Base-by-base conservation (phyloP, 2,113 vertebrate genomes). In the Apus apus region DNA sequence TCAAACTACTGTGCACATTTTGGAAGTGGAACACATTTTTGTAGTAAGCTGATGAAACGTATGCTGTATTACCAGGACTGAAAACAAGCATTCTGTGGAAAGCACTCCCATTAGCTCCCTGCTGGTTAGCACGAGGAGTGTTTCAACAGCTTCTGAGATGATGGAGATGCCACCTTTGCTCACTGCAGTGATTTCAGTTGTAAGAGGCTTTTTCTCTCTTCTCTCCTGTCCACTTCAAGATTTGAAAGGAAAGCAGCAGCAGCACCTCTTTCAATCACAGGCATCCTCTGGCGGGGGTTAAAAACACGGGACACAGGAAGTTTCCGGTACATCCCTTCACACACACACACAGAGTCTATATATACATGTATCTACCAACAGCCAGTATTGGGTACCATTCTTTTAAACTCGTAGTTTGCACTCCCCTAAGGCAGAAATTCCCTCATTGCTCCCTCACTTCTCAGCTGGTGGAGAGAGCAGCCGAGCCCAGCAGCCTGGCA, bases 401-500 rank as follows among this genome's bases (percentile, higher is more conserved):
- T 13, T 34, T 64, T 38, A 73, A 92, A 61, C 26, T 25, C 3
- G 0, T 13, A 16, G 64, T 65, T 67, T 2, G 2, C 13, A 11
- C 30, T 74, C 66, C 56, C 10, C 15, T 11, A 57, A 26, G 45
- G 58, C 32, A 58, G 61, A 82, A 71, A 56, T 25, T 40, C 34
- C 56, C 40, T 27, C 1, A 1, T 40, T 38, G 16, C 16, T 48
- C 32, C 20, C 68, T 48, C 0, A 0, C 17, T 87, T 23, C 50
- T 50, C 36, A 32, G n/a, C 11, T 30, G 72, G 15, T 4, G 12
- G 36, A 23, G 26, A 50, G 43, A 82, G 26, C 25, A 11, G 13
- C 7, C 0, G 0, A 77, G 46, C 18, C 48, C 72, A 57, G 58
- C 40, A 56, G 43, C 38, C 43, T 5, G 0, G 30, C n/a, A 15